These are phyloP conservation scores for Myanophis thanlyinensis DNA, from an alignment of 2,113 vertebrate species.

Conservation along the genomic window DNA sequence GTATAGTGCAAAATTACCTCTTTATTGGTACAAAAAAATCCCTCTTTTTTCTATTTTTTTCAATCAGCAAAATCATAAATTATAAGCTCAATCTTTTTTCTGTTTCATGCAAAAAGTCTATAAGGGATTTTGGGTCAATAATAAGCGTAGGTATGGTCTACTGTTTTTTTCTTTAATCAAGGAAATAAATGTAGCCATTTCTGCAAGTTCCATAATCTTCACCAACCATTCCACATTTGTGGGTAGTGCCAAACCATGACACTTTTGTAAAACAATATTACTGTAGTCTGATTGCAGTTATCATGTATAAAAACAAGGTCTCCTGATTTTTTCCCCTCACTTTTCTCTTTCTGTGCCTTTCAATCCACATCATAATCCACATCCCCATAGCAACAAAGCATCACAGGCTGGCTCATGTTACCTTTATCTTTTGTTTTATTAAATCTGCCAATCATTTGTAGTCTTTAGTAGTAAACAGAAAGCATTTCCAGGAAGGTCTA, in stretches of 20 bases:
- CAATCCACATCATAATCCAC: background rate
- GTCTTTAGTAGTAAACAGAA: background rate
- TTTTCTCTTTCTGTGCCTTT: background rate
- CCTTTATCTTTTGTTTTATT: background rate
- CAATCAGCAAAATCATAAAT: background rate
- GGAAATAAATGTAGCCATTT: background rate
- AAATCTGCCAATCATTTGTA: background rate
- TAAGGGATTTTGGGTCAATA: background rate
- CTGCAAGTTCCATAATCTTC: background rate
- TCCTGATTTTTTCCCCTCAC: fast-evolving
- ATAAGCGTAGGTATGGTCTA: background rate
- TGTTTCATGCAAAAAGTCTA: background rate
- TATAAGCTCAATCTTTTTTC: background rate
- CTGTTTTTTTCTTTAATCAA: background rate
- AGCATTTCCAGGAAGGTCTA: background rate
- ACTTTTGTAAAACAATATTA: background rate
- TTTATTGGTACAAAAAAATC: background rate
- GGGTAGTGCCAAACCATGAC: background rate
- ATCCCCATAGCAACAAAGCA: background rate
- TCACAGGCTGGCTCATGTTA: background rate
- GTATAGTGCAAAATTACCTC: background rate
- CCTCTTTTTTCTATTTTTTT: background rate
- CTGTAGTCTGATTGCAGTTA: background rate
- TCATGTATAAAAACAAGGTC: background rate
- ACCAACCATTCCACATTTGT: background rate